Evolutionary conservation across 2,888 invertebrate species (phyloP).

Genomic region (Calameuta filiformis): DNA sequence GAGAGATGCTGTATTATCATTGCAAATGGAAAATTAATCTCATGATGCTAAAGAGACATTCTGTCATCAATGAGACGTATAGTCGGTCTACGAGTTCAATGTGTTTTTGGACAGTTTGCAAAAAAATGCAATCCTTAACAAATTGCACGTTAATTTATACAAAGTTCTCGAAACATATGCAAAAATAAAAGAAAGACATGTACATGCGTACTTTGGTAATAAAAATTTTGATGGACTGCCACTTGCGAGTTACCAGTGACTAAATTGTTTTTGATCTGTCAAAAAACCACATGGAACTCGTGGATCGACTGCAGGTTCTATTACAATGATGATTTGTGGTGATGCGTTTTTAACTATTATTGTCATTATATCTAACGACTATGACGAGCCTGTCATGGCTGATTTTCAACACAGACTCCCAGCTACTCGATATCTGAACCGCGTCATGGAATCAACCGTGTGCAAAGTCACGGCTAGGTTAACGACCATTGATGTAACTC

Average conservation of each 20-base stretch:
- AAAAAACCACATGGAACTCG: no score
- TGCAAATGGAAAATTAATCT: not conserved
- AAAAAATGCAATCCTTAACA: not conserved
- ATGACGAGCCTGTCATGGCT: not conserved
- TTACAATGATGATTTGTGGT: not conserved
- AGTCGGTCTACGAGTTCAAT: no score
- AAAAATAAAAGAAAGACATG: no score
- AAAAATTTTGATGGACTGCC: no score
- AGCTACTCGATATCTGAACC: not conserved
- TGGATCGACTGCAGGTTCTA: no score
- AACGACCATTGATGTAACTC: not conserved
- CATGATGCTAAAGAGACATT: not conserved
- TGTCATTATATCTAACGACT: not conserved
- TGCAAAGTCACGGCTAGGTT: slow-evolving; percentile 3
- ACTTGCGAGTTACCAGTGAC: no score
- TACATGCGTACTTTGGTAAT: no score
- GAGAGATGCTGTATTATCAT: not conserved
- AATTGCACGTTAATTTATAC: not conserved
- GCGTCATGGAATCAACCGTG: not conserved
- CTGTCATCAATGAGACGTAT: not conserved
- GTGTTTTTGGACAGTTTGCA: no score
- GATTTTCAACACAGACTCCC: not conserved
- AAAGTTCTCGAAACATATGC: no score
- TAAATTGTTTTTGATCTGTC: no score
- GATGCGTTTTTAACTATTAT: not conserved